phyloP scores from a whole-genome alignment of 2,797 vertebrate species.

The Sebastolobus altivelis region DNA sequence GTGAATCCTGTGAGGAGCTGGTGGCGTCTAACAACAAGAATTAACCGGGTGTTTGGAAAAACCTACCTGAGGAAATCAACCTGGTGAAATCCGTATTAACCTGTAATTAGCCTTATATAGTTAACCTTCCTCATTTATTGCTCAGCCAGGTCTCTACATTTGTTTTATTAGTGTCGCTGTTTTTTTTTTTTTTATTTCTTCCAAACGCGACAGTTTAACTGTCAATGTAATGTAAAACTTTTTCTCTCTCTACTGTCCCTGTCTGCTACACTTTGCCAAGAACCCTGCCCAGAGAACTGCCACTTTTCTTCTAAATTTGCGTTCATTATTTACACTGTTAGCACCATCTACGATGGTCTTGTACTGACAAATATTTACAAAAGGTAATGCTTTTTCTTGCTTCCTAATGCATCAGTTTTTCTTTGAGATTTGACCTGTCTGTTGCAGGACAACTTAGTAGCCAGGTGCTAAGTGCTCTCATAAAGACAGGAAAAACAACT shows the following conservation, averaged over 20 bases:
- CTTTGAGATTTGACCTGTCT: constrained; percentile 9
- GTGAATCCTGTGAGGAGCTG: too few species aligned
- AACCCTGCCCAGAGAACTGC: constrained; percentile 10
- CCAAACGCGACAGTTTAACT: background rate
- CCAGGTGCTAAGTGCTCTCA: constrained; percentile 23
- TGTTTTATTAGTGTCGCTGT: background rate
- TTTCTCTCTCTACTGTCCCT: background rate
- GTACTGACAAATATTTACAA: constrained; percentile 5
- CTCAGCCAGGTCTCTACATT: background rate
- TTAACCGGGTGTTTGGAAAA: too few species aligned
- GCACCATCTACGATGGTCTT: background rate
- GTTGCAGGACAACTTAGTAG: constrained; percentile 7
- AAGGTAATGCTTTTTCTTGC: constrained; percentile 4
- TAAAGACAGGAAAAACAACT: constrained; percentile 14
- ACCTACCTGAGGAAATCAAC: background rate
- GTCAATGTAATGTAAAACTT: background rate
- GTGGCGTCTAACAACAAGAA: too few species aligned
- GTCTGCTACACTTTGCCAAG: constrained; percentile 13
- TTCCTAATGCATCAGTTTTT: constrained; percentile 5
- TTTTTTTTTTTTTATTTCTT: background rate
- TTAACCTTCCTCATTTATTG: background rate
- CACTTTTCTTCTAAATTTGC: background rate
- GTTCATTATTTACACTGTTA: background rate
- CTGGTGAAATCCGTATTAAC: background rate
- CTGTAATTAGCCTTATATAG: background rate